Percentiles rank a stretch among this genome's conserved stretches.
Evolutionary conservation across 2,797 vertebrate genomes (phyloP).

Genomic region (Lepilemur ruficaudatus): DNA sequence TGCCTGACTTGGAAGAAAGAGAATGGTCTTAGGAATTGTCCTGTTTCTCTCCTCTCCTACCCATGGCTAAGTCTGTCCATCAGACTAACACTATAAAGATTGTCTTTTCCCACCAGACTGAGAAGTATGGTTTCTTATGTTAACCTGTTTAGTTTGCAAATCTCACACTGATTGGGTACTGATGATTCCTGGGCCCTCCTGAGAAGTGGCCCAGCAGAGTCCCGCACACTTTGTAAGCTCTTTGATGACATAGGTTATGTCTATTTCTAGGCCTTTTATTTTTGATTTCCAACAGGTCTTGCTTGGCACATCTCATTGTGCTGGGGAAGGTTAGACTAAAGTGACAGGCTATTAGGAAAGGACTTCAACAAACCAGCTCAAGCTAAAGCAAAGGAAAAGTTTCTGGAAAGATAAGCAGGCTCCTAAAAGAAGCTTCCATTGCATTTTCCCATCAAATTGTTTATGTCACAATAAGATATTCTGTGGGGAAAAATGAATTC

Average conservation of each 20-base stretch:
- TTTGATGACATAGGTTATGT: background rate
- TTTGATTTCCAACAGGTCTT: background rate
- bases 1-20: background rate
- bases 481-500: background rate
- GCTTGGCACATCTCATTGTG: background rate
- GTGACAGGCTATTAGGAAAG: background rate
- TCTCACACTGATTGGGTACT: background rate
- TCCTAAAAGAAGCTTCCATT: background rate
- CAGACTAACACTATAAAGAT: background rate
- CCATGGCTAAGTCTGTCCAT: background rate
- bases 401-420: slow-evolving; percentile 16
- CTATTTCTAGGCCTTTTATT: background rate
- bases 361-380: background rate
- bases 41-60: background rate
- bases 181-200: background rate
- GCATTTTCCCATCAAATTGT: background rate
- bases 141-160: background rate
- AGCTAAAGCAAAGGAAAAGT: background rate
- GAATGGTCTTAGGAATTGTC: background rate
- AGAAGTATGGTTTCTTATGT: background rate
- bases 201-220: background rate
- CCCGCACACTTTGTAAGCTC: background rate
- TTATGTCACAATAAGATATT: slow-evolving; percentile 30
- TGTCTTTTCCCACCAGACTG: background rate
- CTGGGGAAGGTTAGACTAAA: background rate